Evolutionary conservation across 2,888 invertebrate species (phyloP).

Genomic region (Drosophila algonquin): DNA sequence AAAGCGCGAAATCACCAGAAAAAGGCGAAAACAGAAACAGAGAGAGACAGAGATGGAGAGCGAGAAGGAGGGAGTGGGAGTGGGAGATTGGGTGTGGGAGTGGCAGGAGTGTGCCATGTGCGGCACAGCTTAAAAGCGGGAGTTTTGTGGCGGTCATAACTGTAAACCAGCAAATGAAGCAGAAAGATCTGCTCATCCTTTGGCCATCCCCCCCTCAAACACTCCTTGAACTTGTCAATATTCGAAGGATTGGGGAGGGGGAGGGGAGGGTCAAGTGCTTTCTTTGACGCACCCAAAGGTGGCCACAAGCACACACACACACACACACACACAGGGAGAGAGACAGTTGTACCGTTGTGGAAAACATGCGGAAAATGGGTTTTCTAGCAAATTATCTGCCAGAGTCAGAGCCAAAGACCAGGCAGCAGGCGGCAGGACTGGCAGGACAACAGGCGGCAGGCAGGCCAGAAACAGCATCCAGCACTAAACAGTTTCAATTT

Average conservation of each 20-base stretch:
- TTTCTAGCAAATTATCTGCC: conserved; percentile 79
- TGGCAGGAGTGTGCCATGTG: conserved; percentile 16
- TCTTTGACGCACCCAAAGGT: conserved; percentile 23
- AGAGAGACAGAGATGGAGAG: neutral
- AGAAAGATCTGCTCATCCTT: neutral
- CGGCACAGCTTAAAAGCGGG: conserved; percentile 25
- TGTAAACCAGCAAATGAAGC: conserved; percentile 5
- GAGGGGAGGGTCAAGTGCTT: neutral
- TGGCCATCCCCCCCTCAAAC: neutral
- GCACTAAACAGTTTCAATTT: conserved; percentile 73
- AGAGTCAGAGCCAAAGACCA: conserved; percentile 37
- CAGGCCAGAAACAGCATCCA: conserved; percentile 30
- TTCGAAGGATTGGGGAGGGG: neutral
- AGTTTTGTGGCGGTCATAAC: conserved; percentile 37
- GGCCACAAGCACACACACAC: conserved; percentile 8
- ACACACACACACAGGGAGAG: conserved; percentile 9
- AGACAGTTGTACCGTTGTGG: conserved; percentile 31
- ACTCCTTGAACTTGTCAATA: conserved; percentile 25
- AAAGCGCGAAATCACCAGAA: conserved; percentile 22
- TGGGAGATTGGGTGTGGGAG: neutral
- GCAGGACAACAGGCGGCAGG: conserved; percentile 10
- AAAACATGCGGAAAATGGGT: conserved; percentile 79
- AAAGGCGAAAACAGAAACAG: neutral
- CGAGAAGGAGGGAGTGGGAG: neutral
- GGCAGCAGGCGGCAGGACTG: conserved; percentile 8